A percentile compares a stretch with the other conserved stretches of the same genome.
Conservation (phyloP, 2,113 vertebrate species). For the Macroglossus sobrinus region DNA sequence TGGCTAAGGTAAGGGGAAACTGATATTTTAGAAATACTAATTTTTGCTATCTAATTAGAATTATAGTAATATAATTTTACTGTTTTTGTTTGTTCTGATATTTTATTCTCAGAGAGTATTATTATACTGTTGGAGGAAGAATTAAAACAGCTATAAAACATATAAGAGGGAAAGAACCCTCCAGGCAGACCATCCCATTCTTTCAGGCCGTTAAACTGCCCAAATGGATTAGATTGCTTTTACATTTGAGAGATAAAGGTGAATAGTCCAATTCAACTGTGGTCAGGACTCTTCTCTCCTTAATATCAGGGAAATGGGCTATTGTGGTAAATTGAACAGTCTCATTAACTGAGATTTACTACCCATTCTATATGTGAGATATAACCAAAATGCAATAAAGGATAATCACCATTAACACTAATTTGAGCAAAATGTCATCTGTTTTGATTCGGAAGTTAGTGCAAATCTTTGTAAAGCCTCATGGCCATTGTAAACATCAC, state of each 20-base stretch:
- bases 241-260: neutral
- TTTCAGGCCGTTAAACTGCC: neutral
- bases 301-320: neutral
- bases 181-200: neutral
- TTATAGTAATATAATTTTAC: neutral
- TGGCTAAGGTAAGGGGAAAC: conserved; percentile 2
- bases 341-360: conserved; percentile 37
- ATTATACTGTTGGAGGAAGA: neutral
- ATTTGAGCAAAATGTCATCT: conserved; percentile 49
- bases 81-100: neutral
- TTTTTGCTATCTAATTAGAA: conserved; percentile 7
- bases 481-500: neutral
- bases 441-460: conserved; percentile 38
- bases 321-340: neutral
- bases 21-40: neutral
- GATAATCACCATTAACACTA: neutral
- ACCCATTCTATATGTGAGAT: neutral
- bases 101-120: neutral
- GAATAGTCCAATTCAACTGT: neutral
- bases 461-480: neutral
- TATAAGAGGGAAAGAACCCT: neutral
- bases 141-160: neutral
- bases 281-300: neutral
- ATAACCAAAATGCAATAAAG: neutral
- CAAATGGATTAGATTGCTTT: neutral